Evolutionary conservation across 2,113 vertebrate species (phyloP).

Genomic region (Empidonax alnorum): DNA sequence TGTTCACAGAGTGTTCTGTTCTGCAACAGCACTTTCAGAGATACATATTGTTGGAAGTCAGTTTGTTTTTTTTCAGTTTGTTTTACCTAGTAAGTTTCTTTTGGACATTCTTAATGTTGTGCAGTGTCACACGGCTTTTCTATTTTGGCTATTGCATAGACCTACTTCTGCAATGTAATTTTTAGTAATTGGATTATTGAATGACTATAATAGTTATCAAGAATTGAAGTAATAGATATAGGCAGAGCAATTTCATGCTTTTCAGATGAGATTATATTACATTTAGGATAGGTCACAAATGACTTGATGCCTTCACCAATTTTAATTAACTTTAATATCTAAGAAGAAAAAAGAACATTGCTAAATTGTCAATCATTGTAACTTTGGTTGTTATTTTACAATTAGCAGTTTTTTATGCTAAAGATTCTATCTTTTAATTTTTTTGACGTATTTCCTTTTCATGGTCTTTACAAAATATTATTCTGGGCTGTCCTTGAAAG

Average conservation of each 20-base stretch:
- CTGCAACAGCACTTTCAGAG: not conserved
- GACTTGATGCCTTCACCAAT: slow-evolving; percentile 46
- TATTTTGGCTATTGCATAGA: not conserved
- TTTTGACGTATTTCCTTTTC: not conserved
- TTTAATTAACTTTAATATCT: slow-evolving; percentile 68
- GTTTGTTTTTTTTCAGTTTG: not conserved
- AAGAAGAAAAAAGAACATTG: slow-evolving; percentile 30
- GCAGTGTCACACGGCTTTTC: slow-evolving; percentile 1
- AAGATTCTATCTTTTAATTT: slow-evolving; percentile 6
- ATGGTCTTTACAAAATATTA: not conserved
- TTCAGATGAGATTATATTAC: slow-evolving; percentile 68
- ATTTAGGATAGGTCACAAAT: slow-evolving; percentile 56
- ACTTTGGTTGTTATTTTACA: slow-evolving; percentile 25
- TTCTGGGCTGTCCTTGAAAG: not conserved
- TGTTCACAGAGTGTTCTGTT: not conserved
- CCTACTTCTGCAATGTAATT: slow-evolving; percentile 39
- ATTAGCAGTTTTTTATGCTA: not conserved
- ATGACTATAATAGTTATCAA: slow-evolving; percentile 60
- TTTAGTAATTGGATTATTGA: slow-evolving; percentile 62
- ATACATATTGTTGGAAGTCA: not conserved
- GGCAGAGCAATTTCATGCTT: slow-evolving; percentile 73
- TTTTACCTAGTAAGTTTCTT: not conserved
- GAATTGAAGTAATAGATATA: slow-evolving; percentile 60
- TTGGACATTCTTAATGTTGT: not conserved
- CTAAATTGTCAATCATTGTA: slow-evolving; percentile 34